Evolutionary conservation across 2,113 vertebrate species (phyloP).

Genomic region (Datnioides undecimradiatus): DNA sequence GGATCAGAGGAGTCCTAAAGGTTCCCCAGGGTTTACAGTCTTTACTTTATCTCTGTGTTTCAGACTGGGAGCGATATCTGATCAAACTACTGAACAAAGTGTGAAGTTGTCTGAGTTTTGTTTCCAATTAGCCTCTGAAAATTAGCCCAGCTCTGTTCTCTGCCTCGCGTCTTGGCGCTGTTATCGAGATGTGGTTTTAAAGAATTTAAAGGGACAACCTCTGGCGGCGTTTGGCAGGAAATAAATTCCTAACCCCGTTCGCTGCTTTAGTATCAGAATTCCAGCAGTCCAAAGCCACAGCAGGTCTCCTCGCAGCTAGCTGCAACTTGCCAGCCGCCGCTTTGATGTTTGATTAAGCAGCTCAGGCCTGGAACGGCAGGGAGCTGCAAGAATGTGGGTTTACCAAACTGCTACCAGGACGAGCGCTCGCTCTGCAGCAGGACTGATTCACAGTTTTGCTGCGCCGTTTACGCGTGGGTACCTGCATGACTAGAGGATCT

Average conservation of each 20-base stretch:
- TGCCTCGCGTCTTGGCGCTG: background rate
- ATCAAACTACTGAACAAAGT: background rate
- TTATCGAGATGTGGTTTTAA: slow-evolving; percentile 1
- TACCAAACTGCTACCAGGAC: slow-evolving; percentile 1
- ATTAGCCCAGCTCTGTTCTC: background rate
- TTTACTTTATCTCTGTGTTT: background rate
- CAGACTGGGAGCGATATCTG: background rate
- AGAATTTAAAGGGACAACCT: slow-evolving; percentile 27
- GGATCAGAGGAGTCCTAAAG: background rate
- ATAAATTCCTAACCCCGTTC: slow-evolving; percentile 32
- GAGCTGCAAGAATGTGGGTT: slow-evolving; percentile 37
- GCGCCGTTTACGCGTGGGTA: background rate
- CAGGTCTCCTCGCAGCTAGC: slow-evolving; percentile 51
- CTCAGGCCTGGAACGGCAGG: slow-evolving; percentile 16
- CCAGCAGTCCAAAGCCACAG: slow-evolving; percentile 33
- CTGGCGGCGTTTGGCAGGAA: slow-evolving; percentile 32
- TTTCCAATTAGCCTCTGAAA: background rate
- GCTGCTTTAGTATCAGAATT: slow-evolving; percentile 27
- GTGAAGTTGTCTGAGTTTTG: background rate
- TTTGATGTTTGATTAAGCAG: slow-evolving; percentile 62
- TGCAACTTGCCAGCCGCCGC: slow-evolving; percentile 40
- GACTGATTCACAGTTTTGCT: background rate
- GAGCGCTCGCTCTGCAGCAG: background rate
- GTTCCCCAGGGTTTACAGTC: background rate
- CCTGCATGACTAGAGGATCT: slow-evolving; percentile 28